Percentiles rank a stretch among this genome's conserved stretches.
phyloP scores from a whole-genome alignment of 2,888 invertebrate genomes.

The Epinotia bilunana region DNA sequence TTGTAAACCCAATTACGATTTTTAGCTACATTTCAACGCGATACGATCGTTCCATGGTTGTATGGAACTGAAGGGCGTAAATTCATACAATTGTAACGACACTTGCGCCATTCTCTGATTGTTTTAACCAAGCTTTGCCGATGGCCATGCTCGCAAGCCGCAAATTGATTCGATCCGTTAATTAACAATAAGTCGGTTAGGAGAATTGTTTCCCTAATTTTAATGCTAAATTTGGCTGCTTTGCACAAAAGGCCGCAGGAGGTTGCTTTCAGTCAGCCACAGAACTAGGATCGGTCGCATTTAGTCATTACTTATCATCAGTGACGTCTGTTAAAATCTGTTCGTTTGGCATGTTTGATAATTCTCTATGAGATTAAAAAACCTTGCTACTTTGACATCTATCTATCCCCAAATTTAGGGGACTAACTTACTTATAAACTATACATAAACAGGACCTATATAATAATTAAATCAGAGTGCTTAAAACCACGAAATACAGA shows the following conservation, averaged over 20 bases:
- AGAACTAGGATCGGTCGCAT: not conserved
- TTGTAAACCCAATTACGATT: not conserved
- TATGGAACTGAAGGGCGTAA: not conserved
- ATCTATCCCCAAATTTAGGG: no score
- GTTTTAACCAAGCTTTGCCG: not conserved
- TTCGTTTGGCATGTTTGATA: no score
- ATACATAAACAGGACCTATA: no score
- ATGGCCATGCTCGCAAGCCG: not conserved
- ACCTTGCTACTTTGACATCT: no score
- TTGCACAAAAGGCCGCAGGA: no score
- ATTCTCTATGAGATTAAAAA: no score
- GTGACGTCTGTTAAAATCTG: no score
- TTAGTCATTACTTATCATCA: no score
- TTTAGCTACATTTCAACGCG: not conserved
- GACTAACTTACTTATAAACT: no score
- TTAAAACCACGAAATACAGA: no score
- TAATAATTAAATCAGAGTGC: no score
- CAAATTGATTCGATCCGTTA: conserved; percentile 4
- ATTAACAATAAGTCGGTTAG: conserved; percentile 20
- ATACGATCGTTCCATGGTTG: conserved; percentile 1
- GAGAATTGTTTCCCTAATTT: conserved; percentile 3
- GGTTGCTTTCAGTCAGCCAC: not conserved
- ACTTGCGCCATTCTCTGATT: not conserved
- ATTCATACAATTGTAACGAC: not conserved
- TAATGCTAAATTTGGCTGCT: not conserved